Conservation (phyloP, 2,797 vertebrate genomes). For the Poeciliopsis presidionis region DNA sequence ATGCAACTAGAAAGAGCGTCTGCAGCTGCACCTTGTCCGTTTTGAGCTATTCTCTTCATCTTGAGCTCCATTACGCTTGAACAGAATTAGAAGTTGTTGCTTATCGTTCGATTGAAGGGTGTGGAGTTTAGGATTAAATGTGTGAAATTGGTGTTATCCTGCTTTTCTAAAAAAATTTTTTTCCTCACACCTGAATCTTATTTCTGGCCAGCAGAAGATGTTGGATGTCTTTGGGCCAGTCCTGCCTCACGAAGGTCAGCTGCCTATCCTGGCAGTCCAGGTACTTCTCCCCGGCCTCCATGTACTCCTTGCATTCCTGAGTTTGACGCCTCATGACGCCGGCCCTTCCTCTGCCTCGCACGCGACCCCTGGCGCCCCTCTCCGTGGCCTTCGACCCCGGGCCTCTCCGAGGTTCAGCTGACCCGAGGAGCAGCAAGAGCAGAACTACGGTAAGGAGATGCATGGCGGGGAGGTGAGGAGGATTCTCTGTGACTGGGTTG, state of each 20-base stretch:
- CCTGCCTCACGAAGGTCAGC: conserved; percentile 83
- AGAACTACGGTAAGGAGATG: conserved; percentile 79
- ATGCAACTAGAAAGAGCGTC: neutral
- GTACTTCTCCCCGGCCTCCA: conserved; percentile 89
- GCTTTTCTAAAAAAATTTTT: neutral
- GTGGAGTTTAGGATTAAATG: neutral
- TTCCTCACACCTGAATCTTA: conserved; percentile 81
- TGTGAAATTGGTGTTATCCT: neutral
- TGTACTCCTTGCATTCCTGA: conserved; percentile 87
- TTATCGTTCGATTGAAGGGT: too few relatives aligned
- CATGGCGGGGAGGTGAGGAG: conserved; percentile 80
- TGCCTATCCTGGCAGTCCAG: conserved; percentile 94
- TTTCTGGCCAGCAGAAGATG: conserved; percentile 95
- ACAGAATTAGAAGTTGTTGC: neutral
- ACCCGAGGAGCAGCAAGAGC: conserved; percentile 83
- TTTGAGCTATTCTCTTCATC: neutral
- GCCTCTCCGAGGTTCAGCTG: conserved; percentile 78
- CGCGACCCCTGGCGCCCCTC: conserved; percentile 60
- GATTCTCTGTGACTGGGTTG: conserved; percentile 42
- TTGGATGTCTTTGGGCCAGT: conserved; percentile 91
- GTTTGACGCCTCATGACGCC: conserved; percentile 83
- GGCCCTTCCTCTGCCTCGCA: conserved; percentile 64
- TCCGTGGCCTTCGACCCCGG: conserved; percentile 65
- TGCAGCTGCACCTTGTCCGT: too few relatives aligned
- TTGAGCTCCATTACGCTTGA: neutral